A percentile compares a stretch with the other conserved stretches of the same genome.
phyloP scores from a whole-genome alignment of 2,797 vertebrate species.

The Thaleichthys pacificus region DNA sequence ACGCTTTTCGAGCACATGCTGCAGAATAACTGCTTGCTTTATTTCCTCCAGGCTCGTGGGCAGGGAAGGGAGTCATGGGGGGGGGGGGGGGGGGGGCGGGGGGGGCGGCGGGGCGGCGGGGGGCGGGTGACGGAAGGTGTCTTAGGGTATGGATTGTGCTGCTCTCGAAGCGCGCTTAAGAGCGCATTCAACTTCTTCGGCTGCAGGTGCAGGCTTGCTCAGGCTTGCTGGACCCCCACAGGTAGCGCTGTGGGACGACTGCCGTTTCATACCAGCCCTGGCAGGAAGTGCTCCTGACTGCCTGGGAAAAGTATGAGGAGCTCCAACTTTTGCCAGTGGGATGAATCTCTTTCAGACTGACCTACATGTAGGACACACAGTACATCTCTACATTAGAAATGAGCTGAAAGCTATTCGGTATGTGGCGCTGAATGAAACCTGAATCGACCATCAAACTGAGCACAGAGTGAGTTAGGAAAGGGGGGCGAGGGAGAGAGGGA shows the following conservation, averaged over 20 bases:
- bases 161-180: conserved; percentile 54
- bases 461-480: background rate
- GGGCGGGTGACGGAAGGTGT: conserved; percentile 41
- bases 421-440: background rate
- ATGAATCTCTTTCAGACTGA: conserved; percentile 30
- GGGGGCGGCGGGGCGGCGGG: too few relatives aligned
- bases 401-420: background rate
- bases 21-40: conserved; percentile 62
- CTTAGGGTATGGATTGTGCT: conserved; percentile 55
- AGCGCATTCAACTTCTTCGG: conserved; percentile 55
- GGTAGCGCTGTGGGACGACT: too few relatives aligned
- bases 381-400: conserved; percentile 28
- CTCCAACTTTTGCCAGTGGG: background rate
- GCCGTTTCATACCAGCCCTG: background rate
- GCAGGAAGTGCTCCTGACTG: background rate
- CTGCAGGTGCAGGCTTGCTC: conserved; percentile 29
- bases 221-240: background rate
- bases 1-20: conserved; percentile 74
- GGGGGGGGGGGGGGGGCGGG: conserved; percentile 20
- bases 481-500: background rate
- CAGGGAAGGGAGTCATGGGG: conserved; percentile 52
- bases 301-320: background rate
- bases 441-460: background rate
- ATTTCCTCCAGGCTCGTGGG: conserved; percentile 55
- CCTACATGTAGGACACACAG: conserved; percentile 30